A percentile compares a stretch with the other conserved stretches of the same genome.
These are phyloP conservation scores for Pseudopodoces humilis DNA, from an alignment of 2,113 vertebrate genomes.

Conservation along the genomic window DNA sequence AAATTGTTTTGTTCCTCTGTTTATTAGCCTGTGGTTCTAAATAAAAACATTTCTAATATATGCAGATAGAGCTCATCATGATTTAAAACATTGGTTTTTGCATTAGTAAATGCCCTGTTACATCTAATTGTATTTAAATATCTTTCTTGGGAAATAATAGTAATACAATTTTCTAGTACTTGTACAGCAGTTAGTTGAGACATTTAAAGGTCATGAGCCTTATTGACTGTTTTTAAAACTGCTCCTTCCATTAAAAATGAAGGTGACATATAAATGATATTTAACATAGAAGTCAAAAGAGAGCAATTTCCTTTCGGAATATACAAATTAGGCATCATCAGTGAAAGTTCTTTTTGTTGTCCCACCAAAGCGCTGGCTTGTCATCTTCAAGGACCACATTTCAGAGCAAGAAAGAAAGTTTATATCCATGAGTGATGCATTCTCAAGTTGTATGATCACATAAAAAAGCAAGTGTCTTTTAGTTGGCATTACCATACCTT, in stretches of 20 bases:
- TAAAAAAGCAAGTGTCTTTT: neutral
- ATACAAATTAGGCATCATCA: neutral
- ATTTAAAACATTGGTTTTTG: neutral
- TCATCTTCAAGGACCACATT: neutral
- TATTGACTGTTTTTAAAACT: neutral
- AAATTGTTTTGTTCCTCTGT: neutral
- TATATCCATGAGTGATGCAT: neutral
- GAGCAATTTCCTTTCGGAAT: neutral
- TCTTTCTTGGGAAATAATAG: neutral
- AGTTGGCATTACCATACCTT: neutral
- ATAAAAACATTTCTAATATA: neutral
- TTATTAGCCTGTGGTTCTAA: neutral
- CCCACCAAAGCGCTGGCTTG: neutral
- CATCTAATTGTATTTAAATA: neutral
- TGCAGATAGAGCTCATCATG: neutral
- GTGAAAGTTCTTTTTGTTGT: neutral
- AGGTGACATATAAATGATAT: neutral
- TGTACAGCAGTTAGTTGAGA: neutral
- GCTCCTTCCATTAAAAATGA: neutral
- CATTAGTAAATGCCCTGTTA: neutral
- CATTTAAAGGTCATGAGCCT: neutral
- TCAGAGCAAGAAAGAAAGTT: neutral
- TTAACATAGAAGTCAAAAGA: neutral
- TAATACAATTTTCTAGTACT: neutral
- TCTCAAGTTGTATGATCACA: neutral